Conservation (phyloP, 2,797 vertebrate genomes). For the Gallinago stenura region DNA sequence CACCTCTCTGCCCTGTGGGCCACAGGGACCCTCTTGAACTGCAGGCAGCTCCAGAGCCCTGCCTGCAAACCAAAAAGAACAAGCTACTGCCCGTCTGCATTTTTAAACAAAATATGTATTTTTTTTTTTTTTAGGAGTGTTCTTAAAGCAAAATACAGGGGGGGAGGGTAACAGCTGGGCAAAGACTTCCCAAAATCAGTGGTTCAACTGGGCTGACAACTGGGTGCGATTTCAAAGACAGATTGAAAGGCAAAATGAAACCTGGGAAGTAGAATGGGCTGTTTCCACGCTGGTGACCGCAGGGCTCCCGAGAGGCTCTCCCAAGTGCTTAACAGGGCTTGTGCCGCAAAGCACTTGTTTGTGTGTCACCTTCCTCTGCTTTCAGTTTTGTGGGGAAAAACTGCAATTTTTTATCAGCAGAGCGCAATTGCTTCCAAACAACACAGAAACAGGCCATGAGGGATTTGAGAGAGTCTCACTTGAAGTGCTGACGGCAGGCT, state of each 20-base stretch:
- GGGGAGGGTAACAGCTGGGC: not conserved
- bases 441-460: not conserved
- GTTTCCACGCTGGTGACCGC: not conserved
- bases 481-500: not conserved
- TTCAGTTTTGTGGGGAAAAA: not conserved
- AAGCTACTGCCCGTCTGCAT: not conserved
- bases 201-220: not conserved
- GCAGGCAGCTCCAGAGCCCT: not conserved
- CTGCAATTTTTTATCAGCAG: slow-evolving; percentile 13
- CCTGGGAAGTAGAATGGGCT: not conserved
- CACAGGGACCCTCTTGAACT: not conserved
- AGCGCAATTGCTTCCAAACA: not conserved
- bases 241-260: not conserved
- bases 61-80: not conserved
- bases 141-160: not conserved
- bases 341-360: not conserved
- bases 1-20: not conserved
- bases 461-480: not conserved
- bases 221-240: not conserved
- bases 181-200: not conserved
- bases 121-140: not conserved
- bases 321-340: not conserved
- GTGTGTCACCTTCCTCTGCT: not conserved
- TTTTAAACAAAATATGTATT: not conserved
- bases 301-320: not conserved